These are phyloP conservation scores for Dasyprocta punctata DNA, from an alignment of 2,113 vertebrate species.

Conservation along the genomic window DNA sequence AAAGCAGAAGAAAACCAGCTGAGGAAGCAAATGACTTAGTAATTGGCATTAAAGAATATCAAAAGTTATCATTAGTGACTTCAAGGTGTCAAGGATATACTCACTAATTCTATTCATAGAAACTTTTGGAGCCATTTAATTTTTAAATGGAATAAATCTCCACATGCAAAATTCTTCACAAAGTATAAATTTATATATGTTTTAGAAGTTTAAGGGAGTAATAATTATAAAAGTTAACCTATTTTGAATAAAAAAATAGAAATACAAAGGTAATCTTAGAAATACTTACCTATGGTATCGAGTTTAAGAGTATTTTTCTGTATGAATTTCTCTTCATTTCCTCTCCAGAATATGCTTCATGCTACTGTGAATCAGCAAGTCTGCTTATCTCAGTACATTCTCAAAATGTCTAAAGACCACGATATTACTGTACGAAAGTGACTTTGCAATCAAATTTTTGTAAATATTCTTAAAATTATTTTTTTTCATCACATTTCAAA, in stretches of 20 bases:
- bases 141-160: background rate
- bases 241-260: background rate
- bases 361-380: background rate
- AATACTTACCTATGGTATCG: background rate
- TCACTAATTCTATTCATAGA: background rate
- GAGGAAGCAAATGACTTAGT: slow-evolving; percentile 49
- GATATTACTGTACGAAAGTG: background rate
- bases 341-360: background rate
- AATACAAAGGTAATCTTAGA: background rate
- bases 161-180: background rate
- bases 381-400: background rate
- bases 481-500: background rate
- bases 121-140: background rate
- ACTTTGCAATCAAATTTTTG: background rate
- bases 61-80: background rate
- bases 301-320: background rate
- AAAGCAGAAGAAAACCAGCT: slow-evolving; percentile 34
- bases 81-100: background rate
- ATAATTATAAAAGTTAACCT: background rate
- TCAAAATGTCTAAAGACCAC: background rate
- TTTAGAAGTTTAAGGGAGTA: background rate
- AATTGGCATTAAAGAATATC: background rate
- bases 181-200: background rate
- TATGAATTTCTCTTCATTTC: background rate
- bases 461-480: background rate